Evolutionary conservation across 2,888 invertebrate species (phyloP).

Genomic region (Drosophila histrio): DNA sequence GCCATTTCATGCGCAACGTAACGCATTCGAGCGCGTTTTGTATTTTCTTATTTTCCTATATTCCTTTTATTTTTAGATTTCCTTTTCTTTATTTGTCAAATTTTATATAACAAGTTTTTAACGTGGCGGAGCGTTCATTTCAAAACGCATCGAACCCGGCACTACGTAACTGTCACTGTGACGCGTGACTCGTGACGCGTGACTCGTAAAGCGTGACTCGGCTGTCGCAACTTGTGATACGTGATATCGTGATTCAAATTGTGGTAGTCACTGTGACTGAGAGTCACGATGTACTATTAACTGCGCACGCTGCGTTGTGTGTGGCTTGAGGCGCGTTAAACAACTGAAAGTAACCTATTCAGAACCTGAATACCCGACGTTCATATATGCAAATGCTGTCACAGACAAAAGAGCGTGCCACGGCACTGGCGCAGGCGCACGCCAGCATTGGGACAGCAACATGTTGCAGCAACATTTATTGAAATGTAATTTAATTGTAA

Average conservation of each 20-base stretch:
- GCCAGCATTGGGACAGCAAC: constrained; percentile 34
- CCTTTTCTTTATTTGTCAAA: constrained; percentile 1
- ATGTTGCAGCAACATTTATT: constrained; percentile 75
- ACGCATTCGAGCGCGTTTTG: constrained; percentile 62
- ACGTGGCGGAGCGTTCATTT: constrained; percentile 29
- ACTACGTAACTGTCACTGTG: constrained; percentile 15
- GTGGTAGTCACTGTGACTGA: constrained; percentile 9
- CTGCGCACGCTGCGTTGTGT: constrained; percentile 57
- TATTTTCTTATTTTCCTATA: not conserved
- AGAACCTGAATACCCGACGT: constrained; percentile 18
- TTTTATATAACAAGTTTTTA: constrained; percentile 31
- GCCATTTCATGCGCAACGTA: constrained; percentile 76
- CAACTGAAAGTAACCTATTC: constrained; percentile 65
- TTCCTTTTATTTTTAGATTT: not conserved
- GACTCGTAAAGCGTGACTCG: constrained; percentile 1
- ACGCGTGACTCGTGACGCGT: constrained; percentile 1
- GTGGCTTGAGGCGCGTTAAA: constrained; percentile 74
- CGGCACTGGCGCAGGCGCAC: constrained; percentile 38
- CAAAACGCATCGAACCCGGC: constrained; percentile 16
- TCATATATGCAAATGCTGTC: constrained; percentile 59
- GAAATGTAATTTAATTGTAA: constrained; percentile 70
- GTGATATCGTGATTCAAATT: constrained; percentile 7
- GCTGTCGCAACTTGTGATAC: not conserved
- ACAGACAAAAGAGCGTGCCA: not conserved
- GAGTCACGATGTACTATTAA: constrained; percentile 22